phyloP scores from a whole-genome alignment of 2,888 invertebrate species.

The Drosophila infuscata region DNA sequence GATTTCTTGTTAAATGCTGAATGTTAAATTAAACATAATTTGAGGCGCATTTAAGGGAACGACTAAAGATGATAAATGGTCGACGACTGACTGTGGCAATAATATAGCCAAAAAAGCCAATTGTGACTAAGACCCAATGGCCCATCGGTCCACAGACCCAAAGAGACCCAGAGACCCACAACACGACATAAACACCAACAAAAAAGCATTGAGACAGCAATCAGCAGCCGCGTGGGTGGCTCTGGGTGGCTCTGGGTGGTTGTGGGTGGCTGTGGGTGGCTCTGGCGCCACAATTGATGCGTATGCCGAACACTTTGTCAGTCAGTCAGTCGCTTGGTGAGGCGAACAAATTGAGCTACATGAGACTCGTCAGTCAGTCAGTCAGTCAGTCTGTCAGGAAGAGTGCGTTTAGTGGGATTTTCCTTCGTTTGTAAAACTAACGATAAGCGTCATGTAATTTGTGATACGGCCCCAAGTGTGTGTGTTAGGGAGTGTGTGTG shows the following conservation, averaged over 20 bases:
- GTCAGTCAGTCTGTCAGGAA: constrained; percentile 35
- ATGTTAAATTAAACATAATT: constrained; percentile 65
- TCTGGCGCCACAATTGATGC: constrained; percentile 49
- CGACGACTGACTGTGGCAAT: constrained; percentile 43
- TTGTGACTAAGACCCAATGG: constrained; percentile 34
- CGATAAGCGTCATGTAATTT: constrained; percentile 69
- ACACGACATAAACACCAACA: background rate
- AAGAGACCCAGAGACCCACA: constrained; percentile 6
- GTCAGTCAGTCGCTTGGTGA: constrained; percentile 32
- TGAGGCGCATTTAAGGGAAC: constrained; percentile 60
- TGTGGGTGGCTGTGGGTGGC: constrained; percentile 31
- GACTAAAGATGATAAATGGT: constrained; percentile 71
- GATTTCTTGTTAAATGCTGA: constrained; percentile 29
- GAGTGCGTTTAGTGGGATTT: constrained; percentile 36
- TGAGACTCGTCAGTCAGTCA: constrained; percentile 29
- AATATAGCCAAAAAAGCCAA: constrained; percentile 42
- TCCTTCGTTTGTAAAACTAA: constrained; percentile 63
- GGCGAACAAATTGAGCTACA: constrained; percentile 4
- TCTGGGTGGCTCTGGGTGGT: constrained; percentile 14
- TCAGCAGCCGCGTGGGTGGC: constrained; percentile 39
- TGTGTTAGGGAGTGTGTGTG: constrained; percentile 8
- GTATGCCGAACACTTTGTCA: constrained; percentile 41
- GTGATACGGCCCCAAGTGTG: constrained; percentile 35
- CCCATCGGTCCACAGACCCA: constrained; percentile 9
- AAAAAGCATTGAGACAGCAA: constrained; percentile 52